Percentiles rank a stretch among this genome's conserved stretches.
These are phyloP conservation scores for Ophion costatus DNA, from an alignment of 2,888 invertebrate species.

Conservation along the genomic window DNA sequence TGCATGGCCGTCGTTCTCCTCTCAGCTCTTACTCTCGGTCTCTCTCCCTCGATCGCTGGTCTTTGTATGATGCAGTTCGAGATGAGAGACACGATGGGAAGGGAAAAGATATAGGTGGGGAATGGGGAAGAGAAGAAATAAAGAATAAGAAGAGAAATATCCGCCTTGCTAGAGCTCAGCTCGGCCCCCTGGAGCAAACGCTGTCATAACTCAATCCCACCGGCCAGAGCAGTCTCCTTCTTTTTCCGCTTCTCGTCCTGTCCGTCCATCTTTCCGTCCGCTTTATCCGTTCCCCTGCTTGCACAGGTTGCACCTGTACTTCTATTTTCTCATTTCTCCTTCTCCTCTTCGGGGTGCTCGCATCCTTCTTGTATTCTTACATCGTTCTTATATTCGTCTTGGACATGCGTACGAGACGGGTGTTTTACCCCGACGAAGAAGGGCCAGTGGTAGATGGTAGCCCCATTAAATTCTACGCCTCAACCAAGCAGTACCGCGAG, in stretches of 20 bases:
- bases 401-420: slow-evolving; percentile 23
- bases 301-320: slow-evolving; percentile 68
- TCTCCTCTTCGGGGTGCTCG: slow-evolving; percentile 28
- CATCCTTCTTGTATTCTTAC: slow-evolving; percentile 48
- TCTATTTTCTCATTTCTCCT: slow-evolving; percentile 60
- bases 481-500: slow-evolving; percentile 50
- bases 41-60: slow-evolving; percentile 62
- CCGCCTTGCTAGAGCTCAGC: slow-evolving; percentile 78
- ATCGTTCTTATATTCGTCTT: slow-evolving; percentile 58
- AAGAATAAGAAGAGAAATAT: slow-evolving; percentile 82
- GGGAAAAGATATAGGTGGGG: slow-evolving; percentile 59
- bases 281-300: slow-evolving; percentile 61
- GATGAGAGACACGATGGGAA: slow-evolving; percentile 61
- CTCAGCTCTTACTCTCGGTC: slow-evolving; percentile 70
- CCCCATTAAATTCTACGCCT: slow-evolving; percentile 68
- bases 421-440: slow-evolving; percentile 40
- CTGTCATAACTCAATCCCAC: slow-evolving; percentile 84
- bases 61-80: slow-evolving; percentile 67
- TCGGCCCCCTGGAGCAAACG: slow-evolving; percentile 83
- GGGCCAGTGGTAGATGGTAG: slow-evolving; percentile 59
- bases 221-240: slow-evolving; percentile 72
- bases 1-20: slow-evolving; percentile 82
- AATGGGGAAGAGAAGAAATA: slow-evolving; percentile 76
- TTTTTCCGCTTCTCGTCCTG: slow-evolving; percentile 53
- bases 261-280: slow-evolving; percentile 47